Evolutionary conservation across 1,140 invertebrate genomes (phyloP), one percentile per base, ranked within the genome.

Genomic region (Rhyzopertha dominica): DNA sequence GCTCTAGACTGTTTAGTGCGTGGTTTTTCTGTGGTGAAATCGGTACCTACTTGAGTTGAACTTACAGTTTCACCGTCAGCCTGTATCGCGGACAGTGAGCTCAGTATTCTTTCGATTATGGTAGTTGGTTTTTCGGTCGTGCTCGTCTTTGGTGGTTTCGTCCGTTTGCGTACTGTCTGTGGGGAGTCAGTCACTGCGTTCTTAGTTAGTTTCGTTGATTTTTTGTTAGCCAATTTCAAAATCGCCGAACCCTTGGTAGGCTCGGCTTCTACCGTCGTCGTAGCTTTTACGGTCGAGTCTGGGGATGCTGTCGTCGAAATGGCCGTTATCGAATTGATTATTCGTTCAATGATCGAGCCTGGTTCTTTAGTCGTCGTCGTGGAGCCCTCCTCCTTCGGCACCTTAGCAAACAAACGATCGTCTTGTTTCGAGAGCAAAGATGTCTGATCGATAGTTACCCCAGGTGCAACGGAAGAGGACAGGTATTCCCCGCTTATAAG

Each of bases 61-160:
- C 46, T 55, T 35, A 47, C 45, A 30, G 38, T 43, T 29, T 35
- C 38, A 22, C 49, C 56, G 23, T 47, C 43, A 22, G 58, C 60
- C 50, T 64, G 62, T 30, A 67, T 67, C 14, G 62, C 62, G 14
- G 59, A 60, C 24, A 67, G 43, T 28, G 63, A 65, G 54, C 52
- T 63, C 29, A 65, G 46, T 43, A 67, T 67, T 54, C 53, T 59
- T 51, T 67, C 63, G 37, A 67, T 67, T 26, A 67, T 57, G 7
- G 65, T 66, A 7, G 64, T 66, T n/a, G 62, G 62, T 58, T 61
- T 63, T 53, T 65, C 64, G 30, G 57, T 66, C 20, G 64, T 66
- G 19, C 51, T 40, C 30, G 51, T 47, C 18, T 45, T 44, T 26
- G 31, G 25, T 17, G 23, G 31, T 35, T 53, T 54, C 36, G 44